Evolutionary conservation across 2,113 vertebrate genomes (phyloP).

Genomic region (Cryptomyrus ogoouensis): DNA sequence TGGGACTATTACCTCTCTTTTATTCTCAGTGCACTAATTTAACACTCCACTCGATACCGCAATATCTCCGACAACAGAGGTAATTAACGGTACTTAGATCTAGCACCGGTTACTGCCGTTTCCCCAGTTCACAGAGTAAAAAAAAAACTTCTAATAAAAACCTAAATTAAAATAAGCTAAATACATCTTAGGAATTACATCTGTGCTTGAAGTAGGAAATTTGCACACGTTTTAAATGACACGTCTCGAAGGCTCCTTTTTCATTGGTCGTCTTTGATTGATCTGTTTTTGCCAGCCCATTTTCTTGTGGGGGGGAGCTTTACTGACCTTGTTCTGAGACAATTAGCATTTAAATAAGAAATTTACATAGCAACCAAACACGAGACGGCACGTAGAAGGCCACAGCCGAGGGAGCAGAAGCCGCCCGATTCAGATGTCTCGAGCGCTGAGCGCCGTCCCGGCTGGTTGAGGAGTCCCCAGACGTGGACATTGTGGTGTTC

Average conservation of each 20-base stretch:
- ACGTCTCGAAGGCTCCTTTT: slow-evolving; percentile 36
- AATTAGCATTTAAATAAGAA: slow-evolving; percentile 64
- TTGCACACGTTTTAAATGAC: slow-evolving; percentile 39
- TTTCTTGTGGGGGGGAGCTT: not conserved
- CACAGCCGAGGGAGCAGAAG: slow-evolving; percentile 35
- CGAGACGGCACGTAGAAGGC: slow-evolving; percentile 39
- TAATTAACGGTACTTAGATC: slow-evolving; percentile 47
- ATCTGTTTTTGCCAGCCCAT: slow-evolving; percentile 42
- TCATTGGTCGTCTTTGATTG: slow-evolving; percentile 47
- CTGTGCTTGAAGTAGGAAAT: slow-evolving; percentile 42
- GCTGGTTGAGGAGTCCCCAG: not conserved
- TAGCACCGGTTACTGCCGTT: slow-evolving; percentile 31
- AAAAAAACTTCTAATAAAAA: slow-evolving; percentile 8
- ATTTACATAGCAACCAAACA: slow-evolving; percentile 43
- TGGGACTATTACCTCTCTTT: not conserved
- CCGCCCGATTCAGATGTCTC: not conserved
- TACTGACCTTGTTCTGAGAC: slow-evolving; percentile 50
- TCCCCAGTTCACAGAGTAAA: slow-evolving; percentile 22
- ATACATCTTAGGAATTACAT: slow-evolving; percentile 35
- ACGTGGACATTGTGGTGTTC: no score
- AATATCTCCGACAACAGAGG: slow-evolving; percentile 46
- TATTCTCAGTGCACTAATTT: not conserved
- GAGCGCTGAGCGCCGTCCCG: not conserved
- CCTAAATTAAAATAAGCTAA: slow-evolving; percentile 46
- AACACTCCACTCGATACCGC: slow-evolving; percentile 37